phyloP scores from a whole-genome alignment of 2,888 invertebrate genomes.

The Drosophila subsilvestris region DNA sequence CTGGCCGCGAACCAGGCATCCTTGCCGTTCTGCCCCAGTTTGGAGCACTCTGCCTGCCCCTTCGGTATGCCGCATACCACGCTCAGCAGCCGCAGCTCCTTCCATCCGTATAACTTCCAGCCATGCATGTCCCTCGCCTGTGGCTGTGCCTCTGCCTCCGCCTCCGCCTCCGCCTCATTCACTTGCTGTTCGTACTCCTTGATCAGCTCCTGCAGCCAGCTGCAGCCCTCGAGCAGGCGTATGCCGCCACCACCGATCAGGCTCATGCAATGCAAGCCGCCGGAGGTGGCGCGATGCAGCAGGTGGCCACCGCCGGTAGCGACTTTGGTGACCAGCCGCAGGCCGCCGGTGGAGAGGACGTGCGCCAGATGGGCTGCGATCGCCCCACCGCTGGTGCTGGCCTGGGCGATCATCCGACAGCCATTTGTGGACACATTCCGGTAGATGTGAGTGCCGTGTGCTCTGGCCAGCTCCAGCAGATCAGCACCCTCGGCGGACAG shows the following conservation, averaged over 20 bases:
- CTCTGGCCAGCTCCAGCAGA: not conserved
- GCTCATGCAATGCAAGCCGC: not conserved
- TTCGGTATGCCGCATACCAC: conserved; percentile 97
- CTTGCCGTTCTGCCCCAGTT: conserved; percentile 95
- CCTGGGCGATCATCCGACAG: not conserved
- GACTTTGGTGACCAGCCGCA: not conserved
- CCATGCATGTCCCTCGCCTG: not conserved
- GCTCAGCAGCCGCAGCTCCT: conserved; percentile 89
- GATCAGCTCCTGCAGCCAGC: not conserved
- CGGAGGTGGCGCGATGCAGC: not conserved
- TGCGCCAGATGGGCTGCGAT: not conserved
- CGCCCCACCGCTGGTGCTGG: too few species aligned
- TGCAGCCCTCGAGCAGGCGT: not conserved
- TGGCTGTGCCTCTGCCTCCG: too few species aligned
- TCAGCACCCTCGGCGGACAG: not conserved
- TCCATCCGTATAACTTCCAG: conserved; percentile 68
- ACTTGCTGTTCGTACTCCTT: not conserved
- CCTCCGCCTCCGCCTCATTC: not conserved
- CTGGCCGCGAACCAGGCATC: conserved; percentile 96
- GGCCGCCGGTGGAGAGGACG: not conserved
- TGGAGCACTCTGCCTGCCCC: conserved; percentile 88
- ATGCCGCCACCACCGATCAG: not conserved
- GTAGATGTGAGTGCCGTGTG: not conserved
- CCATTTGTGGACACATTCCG: not conserved
- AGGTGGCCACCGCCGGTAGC: not conserved